phyloP scores from a whole-genome alignment of 1,140 invertebrate genomes.

The Elysia chlorotica region DNA sequence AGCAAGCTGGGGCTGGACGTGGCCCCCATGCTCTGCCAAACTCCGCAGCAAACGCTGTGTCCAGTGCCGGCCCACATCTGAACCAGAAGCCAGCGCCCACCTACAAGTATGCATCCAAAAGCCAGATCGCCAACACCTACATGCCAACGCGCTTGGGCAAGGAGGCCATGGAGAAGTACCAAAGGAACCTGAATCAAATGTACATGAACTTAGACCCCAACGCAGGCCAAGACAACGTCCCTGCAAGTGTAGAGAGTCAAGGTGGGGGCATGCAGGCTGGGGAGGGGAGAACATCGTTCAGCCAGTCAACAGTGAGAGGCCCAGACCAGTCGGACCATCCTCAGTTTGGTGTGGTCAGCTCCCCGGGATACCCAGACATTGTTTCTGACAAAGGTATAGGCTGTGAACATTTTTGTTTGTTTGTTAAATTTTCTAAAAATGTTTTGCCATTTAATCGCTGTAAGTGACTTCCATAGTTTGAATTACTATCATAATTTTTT shows the following conservation, averaged over 20 bases:
- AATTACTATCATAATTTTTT: background rate
- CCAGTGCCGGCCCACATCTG: slow-evolving; percentile 8
- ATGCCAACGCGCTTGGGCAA: slow-evolving; percentile 46
- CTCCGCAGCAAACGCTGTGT: background rate
- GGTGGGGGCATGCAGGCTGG: background rate
- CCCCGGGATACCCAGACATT: slow-evolving; percentile 47
- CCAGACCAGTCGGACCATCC: slow-evolving; percentile 10
- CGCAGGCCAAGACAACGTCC: slow-evolving; percentile 1
- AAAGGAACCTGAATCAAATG: slow-evolving; percentile 37
- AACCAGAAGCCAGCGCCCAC: slow-evolving; percentile 33
- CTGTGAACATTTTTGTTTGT: no score
- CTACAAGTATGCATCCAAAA: slow-evolving; percentile 60
- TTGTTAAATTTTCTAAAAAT: no score
- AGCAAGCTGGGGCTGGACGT: no score
- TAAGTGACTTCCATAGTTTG: no score
- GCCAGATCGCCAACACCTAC: slow-evolving; percentile 61
- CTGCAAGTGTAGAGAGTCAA: no score
- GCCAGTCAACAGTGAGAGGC: no score
- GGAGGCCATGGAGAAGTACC: slow-evolving; percentile 50
- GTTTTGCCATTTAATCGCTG: no score
- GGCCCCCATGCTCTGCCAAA: background rate
- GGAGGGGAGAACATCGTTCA: slow-evolving; percentile 26
- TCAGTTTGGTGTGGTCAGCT: slow-evolving; percentile 35
- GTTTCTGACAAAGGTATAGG: slow-evolving; percentile 51
- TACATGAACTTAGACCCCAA: slow-evolving; percentile 32